phyloP scores from a whole-genome alignment of 2,113 vertebrate species.

The Melanerpes formicivorus region DNA sequence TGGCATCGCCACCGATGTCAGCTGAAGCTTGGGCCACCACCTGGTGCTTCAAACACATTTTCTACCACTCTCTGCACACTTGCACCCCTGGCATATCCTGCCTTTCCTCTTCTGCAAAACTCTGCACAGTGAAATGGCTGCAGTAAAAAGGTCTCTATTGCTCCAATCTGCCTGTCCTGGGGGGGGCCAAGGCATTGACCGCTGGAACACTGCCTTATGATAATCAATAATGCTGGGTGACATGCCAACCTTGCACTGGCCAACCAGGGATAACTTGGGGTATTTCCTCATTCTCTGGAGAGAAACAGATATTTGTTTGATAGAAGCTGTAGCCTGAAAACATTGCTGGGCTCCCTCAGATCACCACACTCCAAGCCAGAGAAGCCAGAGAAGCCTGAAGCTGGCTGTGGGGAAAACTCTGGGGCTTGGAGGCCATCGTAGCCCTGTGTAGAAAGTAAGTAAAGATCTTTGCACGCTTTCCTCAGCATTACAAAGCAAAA shows the following conservation, averaged over 20 bases:
- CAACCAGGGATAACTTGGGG: conserved; percentile 35
- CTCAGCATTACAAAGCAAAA: neutral
- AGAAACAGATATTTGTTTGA: conserved; percentile 41
- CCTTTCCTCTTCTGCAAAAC: neutral
- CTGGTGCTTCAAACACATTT: neutral
- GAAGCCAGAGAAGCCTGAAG: neutral
- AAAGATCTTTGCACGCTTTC: neutral
- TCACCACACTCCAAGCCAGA: neutral
- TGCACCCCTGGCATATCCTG: neutral
- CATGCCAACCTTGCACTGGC: neutral
- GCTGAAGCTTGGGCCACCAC: neutral
- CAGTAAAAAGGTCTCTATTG: neutral
- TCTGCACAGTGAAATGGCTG: neutral
- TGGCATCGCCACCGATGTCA: neutral
- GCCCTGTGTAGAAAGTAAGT: neutral
- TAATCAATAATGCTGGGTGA: neutral
- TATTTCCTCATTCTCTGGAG: conserved; percentile 60
- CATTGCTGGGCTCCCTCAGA: neutral
- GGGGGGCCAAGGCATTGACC: conserved; percentile 53
- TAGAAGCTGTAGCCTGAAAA: neutral
- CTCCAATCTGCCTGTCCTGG: accelerated
- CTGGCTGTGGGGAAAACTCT: accelerated
- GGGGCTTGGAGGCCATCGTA: neutral
- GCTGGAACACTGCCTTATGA: conserved; percentile 60
- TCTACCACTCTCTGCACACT: neutral